A percentile compares a stretch with the other conserved stretches of the same genome.
phyloP scores from a whole-genome alignment of 2,113 vertebrate genomes.

The Columba janthina region DNA sequence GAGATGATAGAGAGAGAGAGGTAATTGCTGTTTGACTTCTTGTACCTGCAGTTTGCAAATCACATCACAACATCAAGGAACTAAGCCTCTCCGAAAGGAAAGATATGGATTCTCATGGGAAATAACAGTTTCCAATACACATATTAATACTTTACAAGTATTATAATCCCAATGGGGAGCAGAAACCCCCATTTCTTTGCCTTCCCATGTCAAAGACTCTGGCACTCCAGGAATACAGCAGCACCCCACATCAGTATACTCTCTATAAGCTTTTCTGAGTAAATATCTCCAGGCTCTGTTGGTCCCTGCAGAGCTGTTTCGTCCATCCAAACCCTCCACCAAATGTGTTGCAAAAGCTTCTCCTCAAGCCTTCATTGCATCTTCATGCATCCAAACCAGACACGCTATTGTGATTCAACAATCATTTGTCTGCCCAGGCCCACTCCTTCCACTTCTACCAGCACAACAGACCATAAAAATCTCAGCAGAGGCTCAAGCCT shows the following conservation, averaged over 20 bases:
- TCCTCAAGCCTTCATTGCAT: not conserved
- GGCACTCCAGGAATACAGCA: not conserved
- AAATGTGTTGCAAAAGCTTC: not conserved
- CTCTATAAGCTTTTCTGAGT: not conserved
- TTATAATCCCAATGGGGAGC: not conserved
- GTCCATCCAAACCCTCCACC: not conserved
- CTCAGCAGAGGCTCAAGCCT: not conserved
- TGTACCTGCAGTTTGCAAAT: not conserved
- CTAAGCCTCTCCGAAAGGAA: not conserved
- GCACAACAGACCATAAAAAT: not conserved
- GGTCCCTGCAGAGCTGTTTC: not conserved
- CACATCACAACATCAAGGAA: fast-evolving
- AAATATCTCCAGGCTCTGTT: not conserved
- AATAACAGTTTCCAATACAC: not conserved
- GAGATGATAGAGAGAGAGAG: no score
- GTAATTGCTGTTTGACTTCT: not conserved
- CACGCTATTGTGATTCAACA: fast-evolving
- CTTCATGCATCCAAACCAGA: not conserved
- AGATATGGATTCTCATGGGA: not conserved
- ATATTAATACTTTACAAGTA: not conserved
- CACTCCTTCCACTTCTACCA: not conserved
- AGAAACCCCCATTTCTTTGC: not conserved
- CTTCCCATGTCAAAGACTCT: not conserved
- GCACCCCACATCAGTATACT: not conserved
- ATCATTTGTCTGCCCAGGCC: not conserved